Evolutionary conservation across 2,888 invertebrate species (phyloP).

Genomic region (Cryptus armator): DNA sequence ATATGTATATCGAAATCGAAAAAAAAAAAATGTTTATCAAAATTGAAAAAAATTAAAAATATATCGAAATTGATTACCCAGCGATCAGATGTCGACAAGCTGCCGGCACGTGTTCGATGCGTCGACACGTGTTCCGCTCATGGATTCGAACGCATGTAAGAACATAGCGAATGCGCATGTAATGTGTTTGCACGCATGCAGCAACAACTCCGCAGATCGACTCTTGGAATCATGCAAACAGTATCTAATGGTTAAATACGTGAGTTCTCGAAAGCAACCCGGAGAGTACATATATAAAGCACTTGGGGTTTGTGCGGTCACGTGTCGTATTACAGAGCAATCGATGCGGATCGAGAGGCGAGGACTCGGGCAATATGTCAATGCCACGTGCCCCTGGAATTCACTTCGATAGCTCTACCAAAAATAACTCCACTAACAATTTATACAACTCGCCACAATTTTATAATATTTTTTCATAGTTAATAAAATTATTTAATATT

Average conservation of each 20-base stretch:
- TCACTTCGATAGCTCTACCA: slow-evolving; percentile 34
- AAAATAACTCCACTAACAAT: slow-evolving; percentile 30
- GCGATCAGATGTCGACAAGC: slow-evolving; percentile 16
- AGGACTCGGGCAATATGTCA: slow-evolving; percentile 80
- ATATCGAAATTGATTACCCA: background rate
- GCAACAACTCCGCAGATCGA: slow-evolving; percentile 52
- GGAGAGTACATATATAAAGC: slow-evolving; percentile 34
- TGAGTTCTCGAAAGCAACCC: slow-evolving; percentile 60
- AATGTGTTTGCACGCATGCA: slow-evolving; percentile 59
- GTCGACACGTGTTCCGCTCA: slow-evolving; percentile 40
- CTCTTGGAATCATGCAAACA: slow-evolving; percentile 80
- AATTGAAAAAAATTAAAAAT: background rate
- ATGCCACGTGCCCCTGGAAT: slow-evolving; percentile 79
- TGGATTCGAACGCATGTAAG: slow-evolving; percentile 18
- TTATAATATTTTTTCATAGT: background rate
- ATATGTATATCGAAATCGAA: background rate
- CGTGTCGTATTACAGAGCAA: slow-evolving; percentile 83
- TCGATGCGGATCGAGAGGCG: slow-evolving; percentile 69
- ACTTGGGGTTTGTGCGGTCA: slow-evolving; percentile 77
- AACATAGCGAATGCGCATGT: slow-evolving; percentile 52
- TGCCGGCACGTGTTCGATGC: slow-evolving; percentile 35
- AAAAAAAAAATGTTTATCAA: background rate
- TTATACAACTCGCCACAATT: background rate
- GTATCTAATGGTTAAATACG: slow-evolving; percentile 80
- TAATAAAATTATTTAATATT: background rate